Evolutionary conservation across 2,888 invertebrate genomes (phyloP).

Genomic region (Drosophila maculinotata): DNA sequence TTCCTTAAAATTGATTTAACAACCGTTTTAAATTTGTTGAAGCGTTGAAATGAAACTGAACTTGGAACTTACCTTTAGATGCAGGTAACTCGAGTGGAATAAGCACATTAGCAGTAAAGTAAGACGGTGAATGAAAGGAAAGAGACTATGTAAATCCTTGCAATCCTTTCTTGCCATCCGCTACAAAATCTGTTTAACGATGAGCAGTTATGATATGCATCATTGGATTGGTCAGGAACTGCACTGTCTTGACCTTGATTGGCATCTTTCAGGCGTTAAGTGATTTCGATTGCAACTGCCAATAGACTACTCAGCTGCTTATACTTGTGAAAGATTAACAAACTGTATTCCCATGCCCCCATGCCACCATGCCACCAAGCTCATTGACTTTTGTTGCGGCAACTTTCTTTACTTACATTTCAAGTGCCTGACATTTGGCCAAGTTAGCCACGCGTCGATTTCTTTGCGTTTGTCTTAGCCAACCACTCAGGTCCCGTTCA

Average conservation of each 20-base stretch:
- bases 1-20: conserved; percentile 45
- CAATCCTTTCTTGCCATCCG: not conserved
- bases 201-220: conserved; percentile 7
- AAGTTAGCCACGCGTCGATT: conserved; percentile 28
- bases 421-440: conserved; percentile 20
- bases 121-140: not conserved
- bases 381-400: not conserved
- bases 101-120: not conserved
- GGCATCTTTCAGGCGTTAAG: not conserved
- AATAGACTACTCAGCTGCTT: not conserved
- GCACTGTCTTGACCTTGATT: conserved; percentile 15
- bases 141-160: conserved; percentile 2
- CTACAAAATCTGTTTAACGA: not conserved
- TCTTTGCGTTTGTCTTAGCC: conserved; percentile 39
- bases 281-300: not conserved
- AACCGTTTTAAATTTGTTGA: conserved; percentile 30
- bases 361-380: not conserved
- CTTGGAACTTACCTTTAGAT: not conserved
- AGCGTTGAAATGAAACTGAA: conserved; percentile 19
- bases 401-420: conserved; percentile 19
- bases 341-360: not conserved
- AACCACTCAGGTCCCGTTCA: conserved; percentile 3
- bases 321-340: not conserved
- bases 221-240: conserved; percentile 1
- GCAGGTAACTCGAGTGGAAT: conserved; percentile 40